Evolutionary conservation across 2,888 invertebrate species (phyloP), one percentile per base, ranked within the genome.

Genomic region (Linnaemya vulpina): DNA sequence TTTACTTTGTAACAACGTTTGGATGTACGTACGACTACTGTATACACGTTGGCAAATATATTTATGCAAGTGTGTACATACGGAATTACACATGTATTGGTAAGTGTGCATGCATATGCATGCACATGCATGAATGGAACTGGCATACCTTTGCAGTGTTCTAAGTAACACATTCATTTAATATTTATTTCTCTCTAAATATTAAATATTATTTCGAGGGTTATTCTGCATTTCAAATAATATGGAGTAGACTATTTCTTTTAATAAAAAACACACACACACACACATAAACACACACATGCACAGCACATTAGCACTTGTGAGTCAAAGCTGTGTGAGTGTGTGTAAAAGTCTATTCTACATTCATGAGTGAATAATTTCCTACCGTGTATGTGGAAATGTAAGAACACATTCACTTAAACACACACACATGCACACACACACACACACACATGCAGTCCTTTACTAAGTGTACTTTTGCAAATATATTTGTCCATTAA

Each of bases 161-260:
- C 91, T 91, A 91, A 91, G 92, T 91, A 91, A 92, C 90, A 91
- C 89, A 89, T 88, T 92, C 92, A 92, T 92, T 92, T 92, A 92
- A 92, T 92, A 92, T 92, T 92, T 92, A 92, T 92, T 89, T 90
- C 92, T 91, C 92, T 92, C 92, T 92, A 92, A 92, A 92, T 92
- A 92, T 92, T 92, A 92, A 92, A 92, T 92, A 92, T 92, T 92
- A 92, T 92, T 92, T 91, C 90, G 90, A 90, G 91, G 90, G 90
- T 90, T 88, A 88, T 87, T 79, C 86, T 84, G 84, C 84, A 82
- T 83, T 80, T 70, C 84, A 75, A 80, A 76, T 83, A 71, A 77
- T 77, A 76, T 58, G 51, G 9, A 73, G 60, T 80, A 74, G 74
- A 80, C 60, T 80, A 35, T 70, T 82, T 63, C 76, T 65, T 62